Evolutionary conservation across 2,888 invertebrate genomes (phyloP).

Genomic region (Eupeodes latifasciatus): DNA sequence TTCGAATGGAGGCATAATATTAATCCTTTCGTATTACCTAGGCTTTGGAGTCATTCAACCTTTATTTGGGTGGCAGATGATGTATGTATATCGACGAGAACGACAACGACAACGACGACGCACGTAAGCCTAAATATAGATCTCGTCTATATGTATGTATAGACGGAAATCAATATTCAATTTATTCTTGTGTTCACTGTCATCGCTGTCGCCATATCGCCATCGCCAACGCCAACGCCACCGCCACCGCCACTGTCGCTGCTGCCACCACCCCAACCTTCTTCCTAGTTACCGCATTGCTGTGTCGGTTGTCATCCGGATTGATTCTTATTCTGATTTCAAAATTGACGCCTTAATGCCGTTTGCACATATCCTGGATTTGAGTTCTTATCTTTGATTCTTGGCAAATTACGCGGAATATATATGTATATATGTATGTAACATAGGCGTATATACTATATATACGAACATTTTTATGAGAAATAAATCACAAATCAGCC

Average conservation of each 20-base stretch:
- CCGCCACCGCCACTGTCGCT: slow-evolving; percentile 7
- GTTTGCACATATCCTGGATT: slow-evolving; percentile 58
- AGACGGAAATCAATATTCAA: slow-evolving; percentile 71
- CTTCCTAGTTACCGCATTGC: neutral
- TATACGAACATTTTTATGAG: neutral
- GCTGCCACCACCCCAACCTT: neutral
- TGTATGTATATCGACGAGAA: neutral
- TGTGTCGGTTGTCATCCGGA: slow-evolving; percentile 53
- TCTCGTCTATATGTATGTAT: neutral
- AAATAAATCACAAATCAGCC: slow-evolving; percentile 47
- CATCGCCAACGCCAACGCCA: neutral
- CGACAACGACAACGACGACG: too few relatives aligned
- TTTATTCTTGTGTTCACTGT: slow-evolving; percentile 56
- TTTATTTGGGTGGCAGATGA: slow-evolving; percentile 4
- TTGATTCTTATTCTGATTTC: slow-evolving; percentile 59
- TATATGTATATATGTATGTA: neutral
- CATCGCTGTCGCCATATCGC: slow-evolving; percentile 8
- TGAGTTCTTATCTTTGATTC: slow-evolving; percentile 69
- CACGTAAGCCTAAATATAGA: too few relatives aligned
- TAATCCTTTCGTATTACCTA: slow-evolving; percentile 60
- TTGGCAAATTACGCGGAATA: slow-evolving; percentile 29
- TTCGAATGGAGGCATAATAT: slow-evolving; percentile 53
- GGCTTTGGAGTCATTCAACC: slow-evolving; percentile 49
- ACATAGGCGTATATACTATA: neutral
- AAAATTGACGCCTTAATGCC: slow-evolving; percentile 68